Conservation (phyloP, 2,113 vertebrate genomes). For the Sphyrna mokarran region DNA sequence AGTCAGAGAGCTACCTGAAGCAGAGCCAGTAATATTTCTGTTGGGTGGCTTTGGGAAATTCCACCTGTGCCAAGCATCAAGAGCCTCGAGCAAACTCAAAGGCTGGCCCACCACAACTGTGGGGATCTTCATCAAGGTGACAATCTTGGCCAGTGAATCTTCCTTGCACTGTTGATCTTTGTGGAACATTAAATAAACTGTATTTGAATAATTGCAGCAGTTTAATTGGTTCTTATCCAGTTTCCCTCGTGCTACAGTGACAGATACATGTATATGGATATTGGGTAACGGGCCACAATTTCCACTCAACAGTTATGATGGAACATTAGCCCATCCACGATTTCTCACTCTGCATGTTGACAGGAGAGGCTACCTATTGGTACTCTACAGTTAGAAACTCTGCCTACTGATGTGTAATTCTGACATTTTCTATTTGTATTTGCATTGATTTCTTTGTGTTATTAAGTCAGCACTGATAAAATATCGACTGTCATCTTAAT, state of each 20-base stretch:
- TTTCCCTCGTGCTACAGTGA: neutral
- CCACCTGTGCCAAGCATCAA: no score
- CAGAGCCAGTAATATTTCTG: no score
- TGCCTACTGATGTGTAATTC: neutral
- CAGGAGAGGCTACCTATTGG: neutral
- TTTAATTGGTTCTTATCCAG: neutral
- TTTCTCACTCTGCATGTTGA: neutral
- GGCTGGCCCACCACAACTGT: no score
- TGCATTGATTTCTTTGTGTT: neutral
- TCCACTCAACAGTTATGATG: neutral
- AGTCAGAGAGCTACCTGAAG: no score
- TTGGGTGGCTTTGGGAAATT: no score
- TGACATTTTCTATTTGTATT: neutral
- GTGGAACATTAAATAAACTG: neutral
- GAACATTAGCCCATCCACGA: neutral
- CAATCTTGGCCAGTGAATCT: no score
- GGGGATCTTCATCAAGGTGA: no score
- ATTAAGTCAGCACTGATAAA: neutral
- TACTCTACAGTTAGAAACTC: neutral
- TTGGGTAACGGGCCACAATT: neutral
- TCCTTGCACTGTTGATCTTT: no score
- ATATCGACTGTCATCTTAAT: neutral
- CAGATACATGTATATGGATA: neutral
- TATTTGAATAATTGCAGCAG: neutral
- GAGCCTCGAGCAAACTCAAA: no score